Base-by-base conservation (phyloP, 2,797 vertebrate genomes). In the Diglossa cyanea region DNA sequence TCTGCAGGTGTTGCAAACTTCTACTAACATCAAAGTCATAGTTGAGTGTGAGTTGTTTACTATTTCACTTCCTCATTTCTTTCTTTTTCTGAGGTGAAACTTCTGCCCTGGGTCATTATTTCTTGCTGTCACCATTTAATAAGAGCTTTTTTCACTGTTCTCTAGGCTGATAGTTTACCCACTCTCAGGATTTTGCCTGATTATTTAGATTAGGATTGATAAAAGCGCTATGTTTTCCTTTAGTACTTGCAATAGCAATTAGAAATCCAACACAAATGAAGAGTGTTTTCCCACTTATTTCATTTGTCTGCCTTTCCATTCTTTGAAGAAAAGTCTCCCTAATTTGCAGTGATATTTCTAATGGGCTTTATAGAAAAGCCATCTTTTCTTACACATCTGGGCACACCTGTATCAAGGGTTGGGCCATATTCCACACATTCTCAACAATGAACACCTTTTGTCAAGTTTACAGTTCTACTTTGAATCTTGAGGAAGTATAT, bases 191-290 rank as follows among this genome's bases (percentile, higher is more conserved):
- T 72, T 91, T 88, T 72, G 51, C 3, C 37, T 28, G 2, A 60
- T 42, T 80, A 35, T 63, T 94, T 75, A 3, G 0, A 0, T 42
- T n/a, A 58, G 13, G 17, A 63, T 11, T 55, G 30, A 35, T 42
- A 71, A 86, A 10, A 82, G 8, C 6, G 60, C 0, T 28, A 33
- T 12, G 8, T 50, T 82, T 45, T 40, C 10, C 18, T 42, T 13
- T 21, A 65, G 28, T 31, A 61, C 4, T 45, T 7, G 31, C 42
- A 70, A 28, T 11, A 76, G 3, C 9, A 73, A 11, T 40, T 61
- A 1, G 0, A 66, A 58, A 50, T 30, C 16, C 15, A 26, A 47
- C 5, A 39, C 0, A 0, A 26, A 39, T 33, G 7, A 77, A 24
- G 4, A 40, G 3, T n/a, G 1, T 4, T 73, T 78, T 62, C 55